Evolutionary conservation across 2,113 vertebrate species (phyloP).

Genomic region (Amphilophus citrinellus): DNA sequence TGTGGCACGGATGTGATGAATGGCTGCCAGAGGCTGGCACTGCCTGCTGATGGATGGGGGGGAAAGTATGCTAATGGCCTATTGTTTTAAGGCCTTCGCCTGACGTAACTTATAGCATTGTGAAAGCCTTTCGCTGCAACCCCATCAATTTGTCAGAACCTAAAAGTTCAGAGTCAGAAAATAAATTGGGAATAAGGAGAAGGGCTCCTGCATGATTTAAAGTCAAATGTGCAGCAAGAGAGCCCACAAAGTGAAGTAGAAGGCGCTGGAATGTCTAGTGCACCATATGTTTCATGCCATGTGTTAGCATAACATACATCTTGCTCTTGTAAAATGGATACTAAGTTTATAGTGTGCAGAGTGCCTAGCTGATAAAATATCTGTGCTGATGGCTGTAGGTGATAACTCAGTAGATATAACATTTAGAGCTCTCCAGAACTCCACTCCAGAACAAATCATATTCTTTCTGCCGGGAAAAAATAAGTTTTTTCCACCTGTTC

Average conservation of each 20-base stretch:
- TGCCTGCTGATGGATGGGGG: slow-evolving; percentile 64
- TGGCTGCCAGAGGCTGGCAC: slow-evolving; percentile 58
- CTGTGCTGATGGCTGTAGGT: slow-evolving; percentile 27
- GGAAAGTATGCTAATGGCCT: slow-evolving; percentile 70
- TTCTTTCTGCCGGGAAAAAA: background rate
- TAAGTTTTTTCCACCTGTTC: background rate
- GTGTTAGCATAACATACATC: slow-evolving; percentile 43
- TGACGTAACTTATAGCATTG: slow-evolving; percentile 62
- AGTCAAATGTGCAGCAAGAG: slow-evolving; percentile 37
- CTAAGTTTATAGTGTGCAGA: slow-evolving; percentile 50
- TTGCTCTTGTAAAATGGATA: slow-evolving; percentile 41
- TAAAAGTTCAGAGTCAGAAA: slow-evolving; percentile 61
- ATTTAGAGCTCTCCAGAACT: slow-evolving; percentile 1
- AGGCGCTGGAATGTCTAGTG: slow-evolving; percentile 6
- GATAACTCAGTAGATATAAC: slow-evolving; percentile 21
- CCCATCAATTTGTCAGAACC: slow-evolving; percentile 67
- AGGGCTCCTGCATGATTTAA: slow-evolving; percentile 54
- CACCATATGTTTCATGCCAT: slow-evolving; percentile 45
- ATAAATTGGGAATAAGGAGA: slow-evolving; percentile 33
- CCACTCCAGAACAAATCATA: slow-evolving; percentile 12
- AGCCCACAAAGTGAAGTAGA: slow-evolving; percentile 29
- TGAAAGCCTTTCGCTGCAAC: slow-evolving; percentile 60
- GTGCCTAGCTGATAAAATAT: slow-evolving; percentile 46
- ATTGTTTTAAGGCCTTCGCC: slow-evolving; percentile 72
- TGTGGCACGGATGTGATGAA: slow-evolving; percentile 69